Evolutionary conservation across 2,797 vertebrate species (phyloP), one percentile per base, ranked within the genome.

Genomic region (Malacoraja senta): DNA sequence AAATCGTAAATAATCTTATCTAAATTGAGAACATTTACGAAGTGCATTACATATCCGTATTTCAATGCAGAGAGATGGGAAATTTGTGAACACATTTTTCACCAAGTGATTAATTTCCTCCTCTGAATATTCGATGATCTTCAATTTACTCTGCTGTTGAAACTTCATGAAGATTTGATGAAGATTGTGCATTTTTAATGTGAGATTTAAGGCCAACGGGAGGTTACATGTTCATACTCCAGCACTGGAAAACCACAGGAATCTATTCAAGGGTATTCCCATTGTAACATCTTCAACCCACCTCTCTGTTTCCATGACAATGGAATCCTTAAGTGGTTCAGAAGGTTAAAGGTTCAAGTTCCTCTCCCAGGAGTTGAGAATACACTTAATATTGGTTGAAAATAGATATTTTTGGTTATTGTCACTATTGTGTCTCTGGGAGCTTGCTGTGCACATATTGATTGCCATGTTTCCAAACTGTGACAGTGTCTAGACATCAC

Each of bases 71-170:
- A 2, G 4, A 92, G 17, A n/a, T 74, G 24, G 44, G 26, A 74
- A 92, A 92, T 76, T 58, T 53, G 76, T 58, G 24, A 38, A 17
- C 24, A 17, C 65, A 58, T 58, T 92, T 74, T 58, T 74, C 3
- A 92, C 8, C 68, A 8, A 53, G 71, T 58, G 38, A 92, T 53
- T 76, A 74, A n/a, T 76, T 74, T 76, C 8, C 90, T 29, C 68
- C 26, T 76, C 90, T 76, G 90, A 92, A 92, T 92, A 76, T n/a
- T 53, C 68, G 76, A 92, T 92, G 12, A 76, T n/a, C 71, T 26
- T 92, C 4, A 53, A 3, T 24, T 24, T 76, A 58, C 71, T 53
- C 38, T 13, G 1, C 12, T 74, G 26, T 24, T 74, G 35, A 3
- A 92, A 76, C 71, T 91, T 72, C 38, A 38, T 38, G 65, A 32